Conservation (phyloP, 2,888 invertebrate species). For the Drosophila antonietae region DNA sequence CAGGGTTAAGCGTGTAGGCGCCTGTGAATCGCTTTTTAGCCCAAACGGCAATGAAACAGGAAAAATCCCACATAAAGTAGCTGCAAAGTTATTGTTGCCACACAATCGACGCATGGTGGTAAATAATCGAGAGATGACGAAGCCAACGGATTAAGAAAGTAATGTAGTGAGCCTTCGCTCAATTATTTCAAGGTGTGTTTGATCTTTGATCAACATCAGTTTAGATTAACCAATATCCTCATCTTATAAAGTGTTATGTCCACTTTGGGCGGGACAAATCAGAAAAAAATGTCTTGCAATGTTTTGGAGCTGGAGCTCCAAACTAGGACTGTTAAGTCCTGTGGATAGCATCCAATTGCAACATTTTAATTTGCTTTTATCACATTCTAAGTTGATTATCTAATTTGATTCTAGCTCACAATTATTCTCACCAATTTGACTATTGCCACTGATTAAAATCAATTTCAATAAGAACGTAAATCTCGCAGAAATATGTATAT, state of each 20-base stretch:
- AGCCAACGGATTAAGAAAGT: neutral
- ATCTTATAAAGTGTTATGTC: too few relatives aligned
- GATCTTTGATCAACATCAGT: neutral
- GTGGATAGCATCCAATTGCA: neutral
- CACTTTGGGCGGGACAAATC: too few relatives aligned
- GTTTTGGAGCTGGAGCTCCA: neutral
- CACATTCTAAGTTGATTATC: neutral
- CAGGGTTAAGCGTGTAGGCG: neutral
- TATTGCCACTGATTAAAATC: neutral
- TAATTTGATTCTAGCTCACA: neutral
- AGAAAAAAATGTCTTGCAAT: neutral
- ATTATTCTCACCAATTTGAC: neutral
- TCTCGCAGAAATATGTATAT: neutral
- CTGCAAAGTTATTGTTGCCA: slow-evolving; percentile 11
- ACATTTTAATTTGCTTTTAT: neutral
- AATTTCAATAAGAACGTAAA: neutral
- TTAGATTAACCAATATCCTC: neutral
- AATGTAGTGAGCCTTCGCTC: neutral
- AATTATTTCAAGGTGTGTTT: neutral
- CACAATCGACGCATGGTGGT: neutral
- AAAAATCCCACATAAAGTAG: neutral
- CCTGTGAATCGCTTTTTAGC: slow-evolving; percentile 3
- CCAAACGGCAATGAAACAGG: neutral
- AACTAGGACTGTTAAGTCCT: neutral
- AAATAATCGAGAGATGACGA: neutral